Evolutionary conservation across 2,888 invertebrate genomes (phyloP), one percentile per base, ranked within the genome.

Genomic region (Cybosia mesomella): DNA sequence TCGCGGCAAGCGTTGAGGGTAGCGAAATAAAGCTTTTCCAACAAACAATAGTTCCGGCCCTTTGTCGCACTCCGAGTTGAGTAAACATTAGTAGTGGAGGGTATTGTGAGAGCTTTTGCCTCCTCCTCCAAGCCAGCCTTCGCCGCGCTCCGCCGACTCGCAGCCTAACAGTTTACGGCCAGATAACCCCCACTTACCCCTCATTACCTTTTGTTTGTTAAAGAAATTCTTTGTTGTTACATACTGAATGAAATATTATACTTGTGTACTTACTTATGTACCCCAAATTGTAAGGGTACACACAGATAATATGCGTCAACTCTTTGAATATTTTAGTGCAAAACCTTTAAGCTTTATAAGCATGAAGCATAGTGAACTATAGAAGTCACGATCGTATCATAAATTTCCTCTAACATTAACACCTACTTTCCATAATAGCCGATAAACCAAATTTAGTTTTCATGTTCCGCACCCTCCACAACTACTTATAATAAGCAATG

Each of bases 401-500:
- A 95, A 94, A 95, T 94, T 89, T 92, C 89, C 87, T 90, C 86
- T 89, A 89, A 92, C 92, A 94, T 94, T 93, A 94, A 91, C 95
- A 94, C 94, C 94, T 94, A 94, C 92, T 94, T 93, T 93, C 93
- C 95, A 94, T 95, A 94, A 94, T 92, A 92, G 93, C 91, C 94
- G 94, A 94, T 94, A 94, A 94, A 94, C 94, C 94, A 95, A 95
- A 95, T 95, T 95, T 94, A 93, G 94, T 94, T 95, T 95, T 92
- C 94, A 93, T 94, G 94, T 95, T 90, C 89, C 92, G 88, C 92
- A 93, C 94, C 94, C 95, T 94, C 90, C 71, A 81, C 84, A 87
- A 88, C 93, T 92, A 91, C 94, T 94, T 94, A 93, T 93, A 93
- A 92, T 94, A 94, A 94, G 94, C 93, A 91, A 89, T 94, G 94